These are phyloP conservation scores for Ophioderma brevispina DNA, from an alignment of 35 echinoderm and acorn worm species.

Conservation along the genomic window DNA sequence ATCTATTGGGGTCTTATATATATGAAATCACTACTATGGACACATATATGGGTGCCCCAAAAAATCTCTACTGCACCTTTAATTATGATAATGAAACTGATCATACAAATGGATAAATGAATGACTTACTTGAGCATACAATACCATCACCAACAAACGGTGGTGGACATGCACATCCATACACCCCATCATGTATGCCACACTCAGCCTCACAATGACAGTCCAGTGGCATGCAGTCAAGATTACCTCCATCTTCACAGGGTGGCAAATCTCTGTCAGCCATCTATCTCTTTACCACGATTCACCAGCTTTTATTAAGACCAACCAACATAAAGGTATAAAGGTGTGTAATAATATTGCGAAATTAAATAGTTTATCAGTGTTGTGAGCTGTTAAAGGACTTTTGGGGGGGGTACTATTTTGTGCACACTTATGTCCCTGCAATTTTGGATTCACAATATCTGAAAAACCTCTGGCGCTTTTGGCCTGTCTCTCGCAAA, in stretches of 20 bases:
- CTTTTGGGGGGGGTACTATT: too few species aligned
- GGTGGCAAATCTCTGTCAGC: slow-evolving; percentile 3
- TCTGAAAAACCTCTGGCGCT: too few species aligned
- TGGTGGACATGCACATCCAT: slow-evolving; percentile 12
- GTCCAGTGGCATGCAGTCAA: not conserved
- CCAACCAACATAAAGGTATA: too few species aligned
- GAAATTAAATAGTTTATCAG: too few species aligned
- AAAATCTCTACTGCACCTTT: not conserved
- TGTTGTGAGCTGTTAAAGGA: too few species aligned
- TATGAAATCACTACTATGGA: not conserved
- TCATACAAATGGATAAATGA: not conserved
- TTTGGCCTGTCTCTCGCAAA: too few species aligned
- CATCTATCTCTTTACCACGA: not conserved
- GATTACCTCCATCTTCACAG: not conserved
- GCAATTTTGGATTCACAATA: too few species aligned
- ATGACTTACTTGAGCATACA: not conserved
- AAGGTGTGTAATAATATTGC: too few species aligned
- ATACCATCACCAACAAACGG: slow-evolving; percentile 20
- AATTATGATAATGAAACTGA: not conserved
- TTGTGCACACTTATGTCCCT: too few species aligned
- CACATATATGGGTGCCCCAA: too few species aligned
- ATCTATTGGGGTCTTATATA: too few species aligned
- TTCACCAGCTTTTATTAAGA: too few species aligned
- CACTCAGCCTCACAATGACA: slow-evolving; percentile 25
- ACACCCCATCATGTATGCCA: not conserved